Evolutionary conservation across 2,888 invertebrate genomes (phyloP).

Genomic region (Caenorhabditis japonica): DNA sequence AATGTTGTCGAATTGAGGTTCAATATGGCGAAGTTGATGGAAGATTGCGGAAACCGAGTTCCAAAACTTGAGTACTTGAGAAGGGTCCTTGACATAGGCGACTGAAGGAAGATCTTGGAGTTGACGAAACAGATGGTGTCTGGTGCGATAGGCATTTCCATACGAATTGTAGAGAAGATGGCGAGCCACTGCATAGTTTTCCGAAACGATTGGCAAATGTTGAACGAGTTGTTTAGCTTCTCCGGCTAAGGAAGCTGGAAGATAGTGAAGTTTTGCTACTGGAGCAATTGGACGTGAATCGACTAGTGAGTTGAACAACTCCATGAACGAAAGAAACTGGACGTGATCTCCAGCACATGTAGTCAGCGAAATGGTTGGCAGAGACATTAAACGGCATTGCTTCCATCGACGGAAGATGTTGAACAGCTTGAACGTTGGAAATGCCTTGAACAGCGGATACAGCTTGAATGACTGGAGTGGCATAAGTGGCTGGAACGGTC

Average conservation of each 20-base stretch:
- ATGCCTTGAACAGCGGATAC: no score
- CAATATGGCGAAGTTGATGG: slow-evolving; percentile 1
- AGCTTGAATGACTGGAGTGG: no score
- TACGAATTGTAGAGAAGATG: background rate
- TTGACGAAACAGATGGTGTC: slow-evolving; percentile 3
- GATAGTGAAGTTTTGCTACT: background rate
- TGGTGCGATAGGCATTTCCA: background rate
- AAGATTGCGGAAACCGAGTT: background rate
- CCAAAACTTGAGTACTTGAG: background rate
- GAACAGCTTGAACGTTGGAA: no score
- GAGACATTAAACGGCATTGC: no score
- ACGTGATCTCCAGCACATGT: background rate
- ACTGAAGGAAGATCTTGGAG: slow-evolving; percentile 3
- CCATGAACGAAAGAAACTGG: background rate
- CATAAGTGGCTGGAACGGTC: no score
- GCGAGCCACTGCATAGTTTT: background rate
- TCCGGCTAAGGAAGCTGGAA: slow-evolving; percentile 2
- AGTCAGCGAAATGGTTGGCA: background rate
- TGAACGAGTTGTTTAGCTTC: slow-evolving; percentile 1
- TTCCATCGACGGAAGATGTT: no score
- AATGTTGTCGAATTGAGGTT: background rate
- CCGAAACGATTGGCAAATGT: background rate
- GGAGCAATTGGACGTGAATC: background rate
- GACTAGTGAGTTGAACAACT: background rate
- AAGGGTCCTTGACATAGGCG: background rate